Evolutionary conservation across 2,888 invertebrate species (phyloP), one percentile per base, ranked within the genome.

Genomic region (Ferrisia virgata): DNA sequence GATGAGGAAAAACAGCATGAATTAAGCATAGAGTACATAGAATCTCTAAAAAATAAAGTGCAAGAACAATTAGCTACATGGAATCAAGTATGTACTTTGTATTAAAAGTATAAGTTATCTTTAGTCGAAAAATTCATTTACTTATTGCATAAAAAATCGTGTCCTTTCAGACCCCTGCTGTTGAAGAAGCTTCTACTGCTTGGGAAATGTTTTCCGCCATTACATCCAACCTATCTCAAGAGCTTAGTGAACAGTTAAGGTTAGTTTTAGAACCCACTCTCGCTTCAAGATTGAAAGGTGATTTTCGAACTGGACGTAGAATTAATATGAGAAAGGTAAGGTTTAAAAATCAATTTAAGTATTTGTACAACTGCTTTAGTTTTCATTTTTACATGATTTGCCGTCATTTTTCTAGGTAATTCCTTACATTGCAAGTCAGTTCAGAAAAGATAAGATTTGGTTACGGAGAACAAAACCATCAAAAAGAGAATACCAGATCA

Each of bases 391-490:
- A 18, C 5, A 3, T 22, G 22, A 5, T 82, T 82, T 28, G 39
- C n/a, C n/a, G 18, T 33, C n/a, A 64, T 86, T 22, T 53, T 58
- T 40, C 8, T 89, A 92, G 88, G 95, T 99, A 84, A 98, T 99
- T 88, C 96, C 99, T 0, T 99, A 99, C 90, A 97, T 99, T 86
- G 99, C 99, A 22, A 98, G 98, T 85, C 96, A 99, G 89, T 99
- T 98, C 90, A 92, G 99, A 72, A 99, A 99, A 89, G 99, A 99
- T 89, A 98, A 98, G 89, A 99, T 99, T 87, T 99, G 99, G 99
- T 88, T 99, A 87, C 91, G 99, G 15, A 91, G 99, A 84, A 98
- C 97, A 0, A 97, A 97, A 88, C 97, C 98, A 0, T 96, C 96
- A 0, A 96, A 97, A 88, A 91, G 99, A 79, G 95, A 99, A 87